phyloP scores from a whole-genome alignment of 35 echinoderm and acorn worm species.

The Anneissia japonica region DNA sequence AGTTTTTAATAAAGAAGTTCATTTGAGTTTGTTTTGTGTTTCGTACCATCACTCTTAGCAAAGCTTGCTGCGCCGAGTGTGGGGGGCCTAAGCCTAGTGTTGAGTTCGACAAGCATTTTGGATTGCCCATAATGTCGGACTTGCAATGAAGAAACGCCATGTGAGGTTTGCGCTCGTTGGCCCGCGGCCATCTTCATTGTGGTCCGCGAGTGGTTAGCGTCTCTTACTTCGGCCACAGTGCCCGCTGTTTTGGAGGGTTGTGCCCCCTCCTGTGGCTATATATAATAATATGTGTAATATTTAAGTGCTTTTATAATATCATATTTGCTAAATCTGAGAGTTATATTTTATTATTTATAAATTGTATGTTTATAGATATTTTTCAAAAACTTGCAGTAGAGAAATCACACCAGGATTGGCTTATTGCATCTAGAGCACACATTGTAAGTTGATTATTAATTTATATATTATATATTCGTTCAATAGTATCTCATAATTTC shows the following conservation, averaged over 20 bases:
- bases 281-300: not conserved
- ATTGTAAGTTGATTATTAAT: constrained; percentile 36
- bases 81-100: too few relatives aligned
- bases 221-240: not conserved
- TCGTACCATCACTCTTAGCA: too few relatives aligned
- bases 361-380: constrained; percentile 68
- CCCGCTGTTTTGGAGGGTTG: not conserved
- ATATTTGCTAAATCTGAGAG: not conserved
- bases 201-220: not conserved
- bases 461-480: not conserved
- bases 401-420: constrained; percentile 63
- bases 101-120: too few relatives aligned
- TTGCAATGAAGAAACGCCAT: too few relatives aligned
- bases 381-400: constrained; percentile 81
- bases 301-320: not conserved
- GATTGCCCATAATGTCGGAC: too few relatives aligned
- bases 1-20: too few relatives aligned
- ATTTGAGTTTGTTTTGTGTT: too few relatives aligned
- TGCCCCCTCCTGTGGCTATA: not conserved
- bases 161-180: too few relatives aligned
- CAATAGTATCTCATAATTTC: not conserved
- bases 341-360: too few relatives aligned
- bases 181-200: too few relatives aligned
- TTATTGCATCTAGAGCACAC: constrained; percentile 86
- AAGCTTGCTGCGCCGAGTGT: too few relatives aligned